These are phyloP conservation scores for Ia io DNA, from an alignment of 2,113 vertebrate species.

Conservation along the genomic window DNA sequence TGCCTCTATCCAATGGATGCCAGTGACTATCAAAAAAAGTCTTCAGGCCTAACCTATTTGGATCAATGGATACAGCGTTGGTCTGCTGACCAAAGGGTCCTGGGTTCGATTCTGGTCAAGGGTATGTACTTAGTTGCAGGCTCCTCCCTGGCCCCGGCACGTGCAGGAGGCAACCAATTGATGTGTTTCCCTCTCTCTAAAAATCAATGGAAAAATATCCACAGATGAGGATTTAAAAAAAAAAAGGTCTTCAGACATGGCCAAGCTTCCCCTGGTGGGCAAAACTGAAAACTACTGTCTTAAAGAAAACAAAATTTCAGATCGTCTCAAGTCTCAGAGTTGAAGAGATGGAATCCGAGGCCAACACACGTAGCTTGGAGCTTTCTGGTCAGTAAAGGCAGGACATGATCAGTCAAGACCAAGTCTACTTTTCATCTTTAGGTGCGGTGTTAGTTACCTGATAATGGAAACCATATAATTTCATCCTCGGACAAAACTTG, in stretches of 20 bases:
- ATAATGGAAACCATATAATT: conserved; percentile 25
- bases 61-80: too few relatives aligned
- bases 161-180: too few relatives aligned
- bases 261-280: neutral
- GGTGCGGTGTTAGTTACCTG: neutral
- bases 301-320: neutral
- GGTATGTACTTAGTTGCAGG: too few relatives aligned
- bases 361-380: neutral
- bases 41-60: too few relatives aligned
- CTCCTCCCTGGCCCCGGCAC: too few relatives aligned
- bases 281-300: neutral
- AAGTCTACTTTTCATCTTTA: neutral
- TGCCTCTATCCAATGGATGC: neutral
- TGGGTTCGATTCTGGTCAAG: too few relatives aligned
- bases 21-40: neutral
- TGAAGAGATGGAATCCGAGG: neutral
- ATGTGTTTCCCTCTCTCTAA: too few relatives aligned
- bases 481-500: conserved; percentile 21
- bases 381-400: conserved; percentile 10
- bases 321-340: neutral
- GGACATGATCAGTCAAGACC: neutral
- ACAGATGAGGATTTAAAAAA: neutral
- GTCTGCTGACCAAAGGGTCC: too few relatives aligned
- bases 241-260: neutral
- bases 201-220: too few relatives aligned